Percentiles rank a stretch among this genome's conserved stretches.
These are phyloP conservation scores for Sitodiplosis mosellana DNA, from an alignment of 1,140 invertebrate species.

Conservation along the genomic window DNA sequence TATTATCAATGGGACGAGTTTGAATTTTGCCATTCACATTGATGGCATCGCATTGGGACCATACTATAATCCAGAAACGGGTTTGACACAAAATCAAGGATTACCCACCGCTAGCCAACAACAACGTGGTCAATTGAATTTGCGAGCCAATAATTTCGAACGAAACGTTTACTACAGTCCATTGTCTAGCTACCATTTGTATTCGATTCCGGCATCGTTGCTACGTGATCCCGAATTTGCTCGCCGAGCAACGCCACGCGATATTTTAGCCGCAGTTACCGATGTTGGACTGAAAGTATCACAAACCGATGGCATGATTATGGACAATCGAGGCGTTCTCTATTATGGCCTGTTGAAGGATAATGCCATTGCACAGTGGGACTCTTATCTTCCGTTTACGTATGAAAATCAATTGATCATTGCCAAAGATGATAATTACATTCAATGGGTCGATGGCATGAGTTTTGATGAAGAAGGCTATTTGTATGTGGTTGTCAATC, in stretches of 20 bases:
- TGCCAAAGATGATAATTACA: constrained; percentile 36
- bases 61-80: constrained; percentile 9
- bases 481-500: constrained; percentile 43
- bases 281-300: constrained; percentile 39
- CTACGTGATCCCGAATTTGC: constrained; percentile 31
- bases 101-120: background rate
- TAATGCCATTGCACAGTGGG: constrained; percentile 45
- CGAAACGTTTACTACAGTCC: constrained; percentile 42
- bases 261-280: constrained; percentile 21
- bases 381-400: constrained; percentile 26
- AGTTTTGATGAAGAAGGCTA: constrained; percentile 42
- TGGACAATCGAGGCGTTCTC: constrained; percentile 39
- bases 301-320: constrained; percentile 38
- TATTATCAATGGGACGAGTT: constrained; percentile 32
- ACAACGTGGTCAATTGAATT: background rate
- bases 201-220: constrained; percentile 34
- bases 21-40: constrained; percentile 32
- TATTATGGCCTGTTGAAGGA: constrained; percentile 44
- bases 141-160: constrained; percentile 21
- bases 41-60: constrained; percentile 50
- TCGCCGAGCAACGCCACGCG: constrained; percentile 15
- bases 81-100: background rate
- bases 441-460: constrained; percentile 55
- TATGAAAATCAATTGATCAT: constrained; percentile 33
- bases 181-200: constrained; percentile 39